Evolutionary conservation across 37 sponge, comb jelly and placozoan genomes (phyloP).

Genomic region (Diacarnus erythraeanus): DNA sequence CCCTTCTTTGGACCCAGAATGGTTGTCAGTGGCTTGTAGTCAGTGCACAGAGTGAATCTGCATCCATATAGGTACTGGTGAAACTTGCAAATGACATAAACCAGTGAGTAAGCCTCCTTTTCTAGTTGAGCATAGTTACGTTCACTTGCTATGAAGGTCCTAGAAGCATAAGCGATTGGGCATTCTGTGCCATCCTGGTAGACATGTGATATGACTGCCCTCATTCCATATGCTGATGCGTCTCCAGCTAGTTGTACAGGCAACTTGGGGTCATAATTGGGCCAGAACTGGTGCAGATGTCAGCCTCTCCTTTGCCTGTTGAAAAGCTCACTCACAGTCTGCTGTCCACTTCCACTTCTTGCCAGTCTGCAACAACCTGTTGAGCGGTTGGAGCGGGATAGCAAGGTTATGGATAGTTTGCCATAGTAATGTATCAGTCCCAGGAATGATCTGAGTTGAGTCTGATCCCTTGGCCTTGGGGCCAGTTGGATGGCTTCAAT

Average conservation of each 20-base stretch:
- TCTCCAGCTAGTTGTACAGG: slow-evolving; percentile 23
- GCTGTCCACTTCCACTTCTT: slow-evolving; percentile 7
- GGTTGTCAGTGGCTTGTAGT: slow-evolving; percentile 48
- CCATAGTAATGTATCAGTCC: too few relatives aligned
- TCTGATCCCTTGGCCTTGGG: slow-evolving; percentile 21
- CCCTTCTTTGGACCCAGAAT: slow-evolving; percentile 45
- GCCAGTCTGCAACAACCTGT: too few relatives aligned
- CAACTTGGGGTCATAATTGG: slow-evolving; percentile 30
- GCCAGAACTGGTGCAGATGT: slow-evolving; percentile 23
- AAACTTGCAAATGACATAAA: slow-evolving; percentile 47
- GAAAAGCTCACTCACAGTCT: slow-evolving; percentile 1
- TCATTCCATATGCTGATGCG: too few relatives aligned
- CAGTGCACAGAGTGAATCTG: slow-evolving; percentile 44
- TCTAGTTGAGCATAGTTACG: not conserved
- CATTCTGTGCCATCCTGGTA: slow-evolving; percentile 42
- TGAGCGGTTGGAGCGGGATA: too few relatives aligned
- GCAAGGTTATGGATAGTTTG: too few relatives aligned
- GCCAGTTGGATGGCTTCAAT: slow-evolving; percentile 14
- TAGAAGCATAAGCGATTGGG: slow-evolving; percentile 60
- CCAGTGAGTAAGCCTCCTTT: slow-evolving; percentile 35
- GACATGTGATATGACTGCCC: too few relatives aligned
- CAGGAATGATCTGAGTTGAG: slow-evolving; percentile 24
- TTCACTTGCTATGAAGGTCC: slow-evolving; percentile 34
- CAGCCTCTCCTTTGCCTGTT: slow-evolving; percentile 16
- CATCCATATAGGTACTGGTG: slow-evolving; percentile 73